Percentiles rank a stretch among this genome's conserved stretches.
These are phyloP conservation scores for Ctenochaetus hawaiiensis DNA, from an alignment of 2,797 vertebrate genomes.

Conservation along the genomic window DNA sequence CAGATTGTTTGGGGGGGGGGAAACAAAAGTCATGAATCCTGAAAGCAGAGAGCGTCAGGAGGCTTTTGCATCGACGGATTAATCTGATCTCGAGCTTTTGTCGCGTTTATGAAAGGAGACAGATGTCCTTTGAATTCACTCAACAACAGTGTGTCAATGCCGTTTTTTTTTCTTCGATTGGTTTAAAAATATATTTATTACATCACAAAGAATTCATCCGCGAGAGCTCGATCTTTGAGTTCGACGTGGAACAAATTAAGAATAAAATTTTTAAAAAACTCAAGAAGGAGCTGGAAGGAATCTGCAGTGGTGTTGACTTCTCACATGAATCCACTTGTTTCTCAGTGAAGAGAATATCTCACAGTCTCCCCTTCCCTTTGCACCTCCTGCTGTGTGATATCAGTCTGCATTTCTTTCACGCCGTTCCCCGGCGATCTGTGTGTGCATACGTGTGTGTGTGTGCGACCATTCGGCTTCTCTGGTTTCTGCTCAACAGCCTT, in stretches of 20 bases:
- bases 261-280: constrained; percentile 14
- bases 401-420: constrained; percentile 38
- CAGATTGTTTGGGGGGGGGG: neutral
- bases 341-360: constrained; percentile 37
- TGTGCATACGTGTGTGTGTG: constrained; percentile 9
- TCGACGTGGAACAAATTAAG: constrained; percentile 23
- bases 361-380: constrained; percentile 31
- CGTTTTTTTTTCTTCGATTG: constrained; percentile 5
- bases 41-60: neutral
- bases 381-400: constrained; percentile 54
- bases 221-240: neutral
- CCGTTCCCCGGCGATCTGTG: constrained; percentile 1
- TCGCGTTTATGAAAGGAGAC: neutral
- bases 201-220: constrained; percentile 12
- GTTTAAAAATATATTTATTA: constrained; percentile 24
- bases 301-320: constrained; percentile 9
- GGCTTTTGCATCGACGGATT: constrained; percentile 12
- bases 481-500: constrained; percentile 46
- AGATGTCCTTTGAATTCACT: constrained; percentile 4
- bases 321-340: constrained; percentile 32
- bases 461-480: constrained; percentile 22
- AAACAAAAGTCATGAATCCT: neutral
- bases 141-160: neutral
- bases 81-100: neutral
- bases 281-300: constrained; percentile 8